phyloP scores from a whole-genome alignment of 2,888 invertebrate species.

The Euphydryas editha region DNA sequence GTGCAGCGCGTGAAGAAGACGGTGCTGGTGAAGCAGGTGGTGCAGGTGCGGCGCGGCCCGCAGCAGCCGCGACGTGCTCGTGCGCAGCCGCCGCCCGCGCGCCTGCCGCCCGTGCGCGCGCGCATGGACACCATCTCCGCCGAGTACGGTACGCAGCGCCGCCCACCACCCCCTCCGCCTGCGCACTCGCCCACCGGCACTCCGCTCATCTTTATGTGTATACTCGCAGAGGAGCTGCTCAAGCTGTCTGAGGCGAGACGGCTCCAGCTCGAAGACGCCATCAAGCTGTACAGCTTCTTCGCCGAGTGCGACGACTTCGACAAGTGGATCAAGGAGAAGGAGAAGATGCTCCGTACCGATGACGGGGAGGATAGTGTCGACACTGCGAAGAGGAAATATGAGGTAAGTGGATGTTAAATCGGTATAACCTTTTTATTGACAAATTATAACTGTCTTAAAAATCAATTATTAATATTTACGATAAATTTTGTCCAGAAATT shows the following conservation, averaged over 20 bases:
- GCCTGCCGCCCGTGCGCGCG: conserved; percentile 50
- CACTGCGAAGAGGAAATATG: conserved; percentile 96
- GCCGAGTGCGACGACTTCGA: conserved; percentile 99
- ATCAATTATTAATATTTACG: background rate
- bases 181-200: too few species aligned
- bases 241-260: conserved; percentile 91
- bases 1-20: conserved; percentile 95
- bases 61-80: conserved; percentile 56
- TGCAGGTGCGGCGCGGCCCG: conserved; percentile 86
- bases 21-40: conserved; percentile 92
- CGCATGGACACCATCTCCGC: conserved; percentile 90
- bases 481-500: conserved; percentile 86
- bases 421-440: too few species aligned
- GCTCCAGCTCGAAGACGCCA: conserved; percentile 94
- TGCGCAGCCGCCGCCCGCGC: conserved; percentile 45
- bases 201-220: too few species aligned
- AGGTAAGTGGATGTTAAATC: conserved; percentile 75
- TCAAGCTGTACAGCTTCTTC: conserved; percentile 96
- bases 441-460: too few species aligned
- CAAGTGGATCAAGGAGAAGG: conserved; percentile 98
- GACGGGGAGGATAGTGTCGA: conserved; percentile 95
- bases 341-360: conserved; percentile 91
- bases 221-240: conserved; percentile 85
- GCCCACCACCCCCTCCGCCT: background rate
- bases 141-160: conserved; percentile 84